Percentiles rank a stretch among this genome's conserved stretches.
phyloP scores from a whole-genome alignment of 2,113 vertebrate genomes.

The Leptobrachium leishanense region DNA sequence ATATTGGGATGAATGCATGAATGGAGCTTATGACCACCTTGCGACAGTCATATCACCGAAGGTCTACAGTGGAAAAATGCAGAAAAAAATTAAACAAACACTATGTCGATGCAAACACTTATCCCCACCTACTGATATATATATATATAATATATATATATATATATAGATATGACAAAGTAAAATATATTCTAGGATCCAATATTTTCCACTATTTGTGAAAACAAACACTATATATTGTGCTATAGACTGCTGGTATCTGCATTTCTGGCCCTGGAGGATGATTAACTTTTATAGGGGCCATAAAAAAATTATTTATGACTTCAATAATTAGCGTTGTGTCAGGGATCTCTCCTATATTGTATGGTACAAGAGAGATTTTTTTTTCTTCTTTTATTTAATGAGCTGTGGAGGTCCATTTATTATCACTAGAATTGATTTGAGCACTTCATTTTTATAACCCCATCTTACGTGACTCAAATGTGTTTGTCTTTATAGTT shows the following conservation, averaged over 20 bases:
- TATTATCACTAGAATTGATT: constrained; percentile 29
- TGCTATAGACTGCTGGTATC: background rate
- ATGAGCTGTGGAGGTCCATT: constrained; percentile 20
- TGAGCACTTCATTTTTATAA: constrained; percentile 29
- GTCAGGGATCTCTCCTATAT: constrained; percentile 3
- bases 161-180: too few relatives aligned
- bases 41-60: too few relatives aligned
- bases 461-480: constrained; percentile 7
- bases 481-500: constrained; percentile 12
- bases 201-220: background rate
- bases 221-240: background rate
- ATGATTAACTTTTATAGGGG: constrained; percentile 23
- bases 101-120: too few relatives aligned
- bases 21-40: too few relatives aligned
- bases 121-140: too few relatives aligned
- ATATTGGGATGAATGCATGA: too few relatives aligned
- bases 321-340: constrained; percentile 14
- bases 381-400: constrained; percentile 25
- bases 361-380: constrained; percentile 10
- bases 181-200: too few relatives aligned
- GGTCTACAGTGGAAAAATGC: too few relatives aligned
- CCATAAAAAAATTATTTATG: constrained; percentile 17
- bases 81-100: too few relatives aligned
- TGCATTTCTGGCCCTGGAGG: constrained; percentile 3
- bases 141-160: too few relatives aligned